Evolutionary conservation across 2,113 vertebrate genomes (phyloP).

Genomic region (Odobenus rosmarus): DNA sequence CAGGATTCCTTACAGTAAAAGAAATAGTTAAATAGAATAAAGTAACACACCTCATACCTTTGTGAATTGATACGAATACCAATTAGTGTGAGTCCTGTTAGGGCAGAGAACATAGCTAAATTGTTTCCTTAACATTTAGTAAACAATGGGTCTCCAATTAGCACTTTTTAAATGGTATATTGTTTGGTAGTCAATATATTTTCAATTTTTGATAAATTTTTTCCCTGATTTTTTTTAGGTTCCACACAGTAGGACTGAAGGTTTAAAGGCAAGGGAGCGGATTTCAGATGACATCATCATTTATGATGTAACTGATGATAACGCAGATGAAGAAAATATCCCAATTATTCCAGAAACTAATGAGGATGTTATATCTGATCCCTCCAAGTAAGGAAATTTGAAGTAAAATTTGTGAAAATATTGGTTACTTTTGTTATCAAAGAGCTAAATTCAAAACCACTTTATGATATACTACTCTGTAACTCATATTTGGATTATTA

Average conservation of each 20-base stretch:
- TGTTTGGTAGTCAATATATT: slow-evolving; percentile 16
- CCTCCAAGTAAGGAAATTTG: slow-evolving; percentile 85
- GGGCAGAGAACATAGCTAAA: background rate
- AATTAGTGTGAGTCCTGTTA: background rate
- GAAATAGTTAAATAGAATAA: background rate
- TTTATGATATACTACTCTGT: background rate
- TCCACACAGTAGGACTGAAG: slow-evolving; percentile 87
- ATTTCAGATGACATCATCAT: slow-evolving; percentile 95
- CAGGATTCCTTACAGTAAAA: background rate
- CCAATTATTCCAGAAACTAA: slow-evolving; percentile 85
- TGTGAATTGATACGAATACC: background rate
- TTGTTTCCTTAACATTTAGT: slow-evolving; percentile 7
- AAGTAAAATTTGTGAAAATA: slow-evolving; percentile 54
- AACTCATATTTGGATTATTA: slow-evolving; percentile 16
- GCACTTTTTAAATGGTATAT: background rate
- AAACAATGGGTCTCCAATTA: background rate
- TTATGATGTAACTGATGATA: slow-evolving; percentile 92
- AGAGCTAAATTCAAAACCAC: slow-evolving; percentile 10
- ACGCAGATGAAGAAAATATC: slow-evolving; percentile 86
- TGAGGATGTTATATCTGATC: slow-evolving; percentile 85
- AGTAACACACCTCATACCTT: background rate
- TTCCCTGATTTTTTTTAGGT: slow-evolving; percentile 79
- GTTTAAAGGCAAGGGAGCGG: slow-evolving; percentile 89
- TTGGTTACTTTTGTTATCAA: background rate
- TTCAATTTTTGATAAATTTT: background rate